Conservation (phyloP, 2,888 invertebrate species). For the Amiota communis region DNA sequence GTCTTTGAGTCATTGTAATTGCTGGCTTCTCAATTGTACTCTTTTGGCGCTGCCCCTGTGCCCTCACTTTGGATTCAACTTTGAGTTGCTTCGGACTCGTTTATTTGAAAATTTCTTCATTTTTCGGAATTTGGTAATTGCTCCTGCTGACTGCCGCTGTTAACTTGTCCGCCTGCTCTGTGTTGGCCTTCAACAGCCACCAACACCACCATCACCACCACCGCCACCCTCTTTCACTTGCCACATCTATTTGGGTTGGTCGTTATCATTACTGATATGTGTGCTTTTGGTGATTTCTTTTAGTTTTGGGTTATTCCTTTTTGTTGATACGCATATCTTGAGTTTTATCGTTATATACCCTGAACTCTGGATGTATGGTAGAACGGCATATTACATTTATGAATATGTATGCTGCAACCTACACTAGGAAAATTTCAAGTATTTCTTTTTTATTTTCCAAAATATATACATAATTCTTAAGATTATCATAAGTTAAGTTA, state of each 20-base stretch:
- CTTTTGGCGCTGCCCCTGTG: slow-evolving; percentile 36
- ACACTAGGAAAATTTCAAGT: too few relatives aligned
- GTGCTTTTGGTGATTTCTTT: neutral
- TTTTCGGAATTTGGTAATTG: slow-evolving; percentile 66
- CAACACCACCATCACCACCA: neutral
- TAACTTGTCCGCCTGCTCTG: neutral
- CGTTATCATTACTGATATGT: slow-evolving; percentile 19
- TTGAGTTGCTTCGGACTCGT: slow-evolving; percentile 48
- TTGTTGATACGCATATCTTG: neutral
- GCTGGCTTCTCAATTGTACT: slow-evolving; percentile 41
- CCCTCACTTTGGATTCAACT: slow-evolving; percentile 54
- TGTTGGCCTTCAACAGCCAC: neutral
- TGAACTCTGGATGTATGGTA: too few relatives aligned
- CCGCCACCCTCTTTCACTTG: neutral
- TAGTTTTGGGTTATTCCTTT: neutral
- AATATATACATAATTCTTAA: too few relatives aligned
- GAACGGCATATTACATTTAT: too few relatives aligned
- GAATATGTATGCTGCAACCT: too few relatives aligned
- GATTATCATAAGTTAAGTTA: too few relatives aligned
- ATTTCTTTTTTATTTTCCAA: too few relatives aligned
- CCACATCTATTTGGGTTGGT: too few relatives aligned
- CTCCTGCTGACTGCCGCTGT: slow-evolving; percentile 45
- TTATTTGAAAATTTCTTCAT: slow-evolving; percentile 67
- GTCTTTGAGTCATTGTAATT: slow-evolving; percentile 45
- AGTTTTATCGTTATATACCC: neutral